Percentiles rank a stretch among this genome's conserved stretches.
These are phyloP conservation scores for Eledone cirrhosa DNA, from an alignment of 2,888 invertebrate genomes.

Conservation along the genomic window DNA sequence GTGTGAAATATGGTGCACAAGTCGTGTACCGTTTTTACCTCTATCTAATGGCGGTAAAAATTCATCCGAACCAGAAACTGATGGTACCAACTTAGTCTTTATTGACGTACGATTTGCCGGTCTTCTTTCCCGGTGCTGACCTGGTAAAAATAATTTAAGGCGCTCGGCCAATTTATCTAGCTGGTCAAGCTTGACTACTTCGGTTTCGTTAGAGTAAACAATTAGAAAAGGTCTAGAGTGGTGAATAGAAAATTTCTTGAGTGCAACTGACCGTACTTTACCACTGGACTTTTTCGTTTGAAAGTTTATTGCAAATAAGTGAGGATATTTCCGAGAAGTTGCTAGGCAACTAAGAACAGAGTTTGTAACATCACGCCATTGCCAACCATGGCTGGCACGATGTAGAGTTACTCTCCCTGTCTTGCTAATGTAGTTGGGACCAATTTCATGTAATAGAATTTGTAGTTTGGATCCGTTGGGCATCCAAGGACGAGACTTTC, in stretches of 20 bases:
- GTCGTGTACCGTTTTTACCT: not conserved
- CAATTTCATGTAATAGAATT: conserved; percentile 52
- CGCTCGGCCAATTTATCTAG: conserved; percentile 22
- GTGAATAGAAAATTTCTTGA: conserved; percentile 55
- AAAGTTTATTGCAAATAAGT: conserved; percentile 60
- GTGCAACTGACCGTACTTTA: conserved; percentile 43
- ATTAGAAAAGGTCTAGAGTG: conserved; percentile 64
- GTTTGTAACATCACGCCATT: conserved; percentile 60
- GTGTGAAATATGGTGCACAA: not conserved
- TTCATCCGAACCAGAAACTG: not conserved
- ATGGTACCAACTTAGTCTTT: no score
- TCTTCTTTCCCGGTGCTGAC: not conserved
- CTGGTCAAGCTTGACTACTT: conserved; percentile 54
- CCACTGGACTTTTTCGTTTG: conserved; percentile 44
- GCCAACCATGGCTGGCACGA: conserved; percentile 58
- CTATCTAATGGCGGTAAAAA: not conserved
- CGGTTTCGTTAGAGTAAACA: conserved; percentile 65
- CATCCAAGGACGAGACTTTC: conserved; percentile 40
- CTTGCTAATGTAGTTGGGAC: conserved; percentile 49
- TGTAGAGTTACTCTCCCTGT: conserved; percentile 47
- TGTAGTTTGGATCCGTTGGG: conserved; percentile 40
- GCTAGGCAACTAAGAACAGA: conserved; percentile 54
- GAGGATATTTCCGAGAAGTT: conserved; percentile 38
- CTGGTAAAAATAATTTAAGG: conserved; percentile 22
- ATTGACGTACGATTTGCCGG: not conserved